Base-by-base conservation (phyloP, 2,888 invertebrate species). In the Drosophila eohydei region DNA sequence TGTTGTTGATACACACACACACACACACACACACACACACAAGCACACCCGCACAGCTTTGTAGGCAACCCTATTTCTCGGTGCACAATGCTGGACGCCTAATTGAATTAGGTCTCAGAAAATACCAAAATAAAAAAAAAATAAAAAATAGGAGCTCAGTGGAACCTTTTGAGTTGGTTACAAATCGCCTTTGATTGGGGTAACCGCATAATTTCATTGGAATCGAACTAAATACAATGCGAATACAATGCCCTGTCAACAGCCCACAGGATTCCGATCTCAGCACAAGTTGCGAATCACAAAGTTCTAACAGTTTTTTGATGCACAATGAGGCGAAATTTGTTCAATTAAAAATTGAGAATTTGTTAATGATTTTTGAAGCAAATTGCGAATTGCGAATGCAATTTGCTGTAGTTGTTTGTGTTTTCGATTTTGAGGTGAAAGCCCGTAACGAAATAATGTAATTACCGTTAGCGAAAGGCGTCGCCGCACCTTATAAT, bases 41-140 rank as follows among this genome's bases (percentile, higher is more conserved):
- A 32, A n/a, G 21, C 21, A 21, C 21, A 21, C 21, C 21, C 21
- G 21, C 5, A 21, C 3, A 36, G 21, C 12, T 11, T 16, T 12
- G 8, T 3, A 12, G 46, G 36, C 12, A 30, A 28, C 30, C 40
- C 40, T 30, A 21, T 12, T 30, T 12, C 16, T 4, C 16, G 3
- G 3, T 30, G 43, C 58, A 50, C 46, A 72, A 51, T 51, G 56
- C 34, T 59, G 40, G 61, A 8, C 26, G 40, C 34, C 60, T 71
- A 67, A 75, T 75, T 75, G 60, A 75, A 64, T 75, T 58, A 61
- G 38, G 52, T 34, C n/a, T 40, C 36, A 14, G 11, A 30, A 50
- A 52, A 30, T 30, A 30, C 3, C 43, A 34, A 14, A n/a, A 30
- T 4, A 51, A 34, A 14, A 51, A 32, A 52, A 40, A 21, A 14